phyloP scores from a whole-genome alignment of 2,888 invertebrate species.

The Teleogryllus oceanicus region DNA sequence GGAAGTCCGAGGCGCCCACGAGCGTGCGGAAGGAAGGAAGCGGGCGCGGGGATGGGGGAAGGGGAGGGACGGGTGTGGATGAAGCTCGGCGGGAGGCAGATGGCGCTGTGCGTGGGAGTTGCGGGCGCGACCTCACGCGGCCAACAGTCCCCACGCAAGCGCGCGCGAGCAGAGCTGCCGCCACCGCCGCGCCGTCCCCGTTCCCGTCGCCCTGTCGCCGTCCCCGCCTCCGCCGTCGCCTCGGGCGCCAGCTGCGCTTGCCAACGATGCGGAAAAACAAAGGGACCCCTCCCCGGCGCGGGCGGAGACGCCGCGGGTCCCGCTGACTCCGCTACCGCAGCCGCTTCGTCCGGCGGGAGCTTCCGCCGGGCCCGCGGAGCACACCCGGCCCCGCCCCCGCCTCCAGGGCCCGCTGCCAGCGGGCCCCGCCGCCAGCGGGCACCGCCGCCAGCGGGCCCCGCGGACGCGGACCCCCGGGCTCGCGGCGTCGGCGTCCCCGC shows the following conservation, averaged over 20 bases:
- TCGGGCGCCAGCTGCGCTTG: neutral
- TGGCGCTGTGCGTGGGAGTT: too few relatives aligned
- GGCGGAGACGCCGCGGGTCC: neutral
- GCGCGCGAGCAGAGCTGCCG: too few relatives aligned
- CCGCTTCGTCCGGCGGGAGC: neutral
- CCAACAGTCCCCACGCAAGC: too few relatives aligned
- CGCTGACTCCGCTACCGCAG: neutral
- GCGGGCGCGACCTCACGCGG: too few relatives aligned
- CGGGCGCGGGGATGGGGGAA: too few relatives aligned
- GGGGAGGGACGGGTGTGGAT: too few relatives aligned
- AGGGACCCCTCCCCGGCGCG: neutral
- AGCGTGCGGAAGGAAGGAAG: too few relatives aligned
- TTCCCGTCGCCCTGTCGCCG: too few relatives aligned
- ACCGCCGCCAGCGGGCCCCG: neutral
- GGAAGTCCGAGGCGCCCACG: too few relatives aligned
- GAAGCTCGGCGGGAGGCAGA: too few relatives aligned
- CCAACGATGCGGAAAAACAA: conserved; percentile 18
- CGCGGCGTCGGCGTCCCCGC: neutral
- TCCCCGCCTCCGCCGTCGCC: neutral
- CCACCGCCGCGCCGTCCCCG: too few relatives aligned
- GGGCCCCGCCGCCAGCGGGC: neutral
- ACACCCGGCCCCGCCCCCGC: neutral
- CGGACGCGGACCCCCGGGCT: neutral
- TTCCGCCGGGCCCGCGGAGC: neutral
- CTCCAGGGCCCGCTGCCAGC: neutral